Base-by-base conservation (phyloP, 2,113 vertebrate species). In the Saguinus imperator region DNA sequence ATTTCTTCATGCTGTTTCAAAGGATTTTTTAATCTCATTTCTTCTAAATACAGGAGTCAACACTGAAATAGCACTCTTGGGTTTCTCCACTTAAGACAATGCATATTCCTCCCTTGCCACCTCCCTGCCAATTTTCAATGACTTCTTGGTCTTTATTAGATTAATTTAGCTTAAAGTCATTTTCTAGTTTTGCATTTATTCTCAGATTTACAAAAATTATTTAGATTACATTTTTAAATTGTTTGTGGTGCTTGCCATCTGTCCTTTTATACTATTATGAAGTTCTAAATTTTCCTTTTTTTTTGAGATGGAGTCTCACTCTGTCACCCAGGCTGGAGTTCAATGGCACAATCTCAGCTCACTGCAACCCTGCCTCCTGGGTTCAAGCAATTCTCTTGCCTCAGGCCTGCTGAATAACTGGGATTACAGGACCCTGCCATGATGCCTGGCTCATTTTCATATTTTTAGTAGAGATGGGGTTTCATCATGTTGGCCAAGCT, bases 171-270 rank as follows among this genome's bases (percentile, higher is more conserved):
- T 76, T 43, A 48, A 66, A 5, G 48, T 64, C 58, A 73, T 55
- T 82, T 88, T 61, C n/a, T 37, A 12, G 29, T 81, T 81, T 94
- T 43, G 48, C 16, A 80, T 64, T 57, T 94, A 86, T 75, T 68
- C 55, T 93, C 50, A 82, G 43, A 79, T 37, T 61, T 70, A 64
- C 7, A 81, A 86, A 81, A 94, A 84, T 83, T 16, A 92, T 94
- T 88, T 64, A 55, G 29, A 84, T 72, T 70, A 45, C 25, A n/a
- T 81, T 83, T 70, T 40, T 43, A 55, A 82, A 72, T 90, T 68
- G 23, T 87, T 58, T 37, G 29, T 32, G 16, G 35, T 64, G 50
- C 52, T 79, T 80, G 77, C 17, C 29, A 29, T 2, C 55, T 95
- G 32, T 77, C 37, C 29, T 88, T 32, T 75, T 10, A 64, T 29